Conservation (phyloP, 2,888 invertebrate genomes). For the Dryococelus australis region DNA sequence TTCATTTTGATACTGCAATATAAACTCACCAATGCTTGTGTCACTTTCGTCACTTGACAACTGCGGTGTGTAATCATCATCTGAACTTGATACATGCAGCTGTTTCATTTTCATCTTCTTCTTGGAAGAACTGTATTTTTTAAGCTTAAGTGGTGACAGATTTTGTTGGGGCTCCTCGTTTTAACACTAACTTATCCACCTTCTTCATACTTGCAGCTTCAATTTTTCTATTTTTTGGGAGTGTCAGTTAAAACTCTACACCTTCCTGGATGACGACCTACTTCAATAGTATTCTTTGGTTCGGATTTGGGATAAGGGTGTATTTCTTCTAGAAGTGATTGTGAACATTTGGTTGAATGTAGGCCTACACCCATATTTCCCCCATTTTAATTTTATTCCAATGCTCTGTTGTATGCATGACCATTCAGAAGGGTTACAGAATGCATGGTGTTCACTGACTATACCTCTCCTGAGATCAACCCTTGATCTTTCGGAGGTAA, state of each 20-base stretch:
- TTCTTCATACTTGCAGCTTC: neutral
- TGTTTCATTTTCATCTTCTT: neutral
- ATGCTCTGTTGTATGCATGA: constrained; percentile 12
- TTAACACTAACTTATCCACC: neutral
- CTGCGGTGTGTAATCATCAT: neutral
- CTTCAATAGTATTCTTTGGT: neutral
- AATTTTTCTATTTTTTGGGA: neutral
- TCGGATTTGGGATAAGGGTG: constrained; percentile 1
- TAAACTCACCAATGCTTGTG: constrained; percentile 17
- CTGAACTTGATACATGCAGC: neutral
- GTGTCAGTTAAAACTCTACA: constrained; percentile 4
- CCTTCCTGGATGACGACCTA: neutral
- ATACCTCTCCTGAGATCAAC: neutral
- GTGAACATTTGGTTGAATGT: neutral
- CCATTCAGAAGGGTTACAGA: neutral
- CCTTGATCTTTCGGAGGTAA: neutral
- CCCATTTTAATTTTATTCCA: neutral
- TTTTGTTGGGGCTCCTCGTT: neutral
- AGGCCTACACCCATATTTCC: too few species aligned
- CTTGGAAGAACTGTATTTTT: neutral
- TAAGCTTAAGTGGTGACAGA: neutral
- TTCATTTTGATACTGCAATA: neutral
- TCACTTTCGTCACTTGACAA: neutral
- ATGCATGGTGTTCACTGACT: neutral
- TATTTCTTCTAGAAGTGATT: neutral